A percentile compares a stretch with the other conserved stretches of the same genome.
Conservation (phyloP, 2,113 vertebrate species). For the Bos javanicus region DNA sequence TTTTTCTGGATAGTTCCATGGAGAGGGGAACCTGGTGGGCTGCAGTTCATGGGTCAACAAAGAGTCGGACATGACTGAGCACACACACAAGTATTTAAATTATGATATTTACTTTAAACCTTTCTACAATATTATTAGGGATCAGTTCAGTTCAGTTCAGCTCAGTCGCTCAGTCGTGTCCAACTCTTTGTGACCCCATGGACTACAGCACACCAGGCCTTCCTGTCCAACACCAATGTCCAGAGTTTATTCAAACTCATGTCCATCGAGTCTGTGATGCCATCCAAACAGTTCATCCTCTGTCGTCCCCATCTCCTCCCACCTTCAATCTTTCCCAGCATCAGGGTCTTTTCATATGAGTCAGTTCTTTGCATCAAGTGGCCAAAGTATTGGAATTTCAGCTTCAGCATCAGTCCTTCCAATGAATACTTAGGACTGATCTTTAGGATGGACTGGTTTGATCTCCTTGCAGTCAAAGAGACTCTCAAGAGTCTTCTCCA, state of each 20-base stretch:
- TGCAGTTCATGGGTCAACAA: not conserved
- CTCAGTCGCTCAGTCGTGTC: not conserved
- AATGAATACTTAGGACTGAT: not conserved
- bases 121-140: not conserved
- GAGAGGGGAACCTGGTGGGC: not conserved
- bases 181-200: not conserved
- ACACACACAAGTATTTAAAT: not conserved
- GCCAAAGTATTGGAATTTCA: not conserved
- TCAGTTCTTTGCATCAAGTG: fast-evolving
- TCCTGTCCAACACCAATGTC: fast-evolving
- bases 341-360: not conserved
- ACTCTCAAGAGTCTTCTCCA: not conserved
- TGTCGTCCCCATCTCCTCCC: not conserved
- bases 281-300: not conserved
- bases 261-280: fast-evolving
- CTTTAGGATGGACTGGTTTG: not conserved
- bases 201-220: not conserved
- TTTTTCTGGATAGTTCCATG: not conserved
- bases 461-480: not conserved
- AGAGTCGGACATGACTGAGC: not conserved
- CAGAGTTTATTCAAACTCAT: not conserved
- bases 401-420: not conserved
- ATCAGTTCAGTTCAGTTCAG: not conserved
- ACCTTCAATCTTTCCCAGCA: not conserved
- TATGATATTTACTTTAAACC: not conserved